Evolutionary conservation across 2,113 vertebrate species (phyloP).

Genomic region (Galemys pyrenaicus): DNA sequence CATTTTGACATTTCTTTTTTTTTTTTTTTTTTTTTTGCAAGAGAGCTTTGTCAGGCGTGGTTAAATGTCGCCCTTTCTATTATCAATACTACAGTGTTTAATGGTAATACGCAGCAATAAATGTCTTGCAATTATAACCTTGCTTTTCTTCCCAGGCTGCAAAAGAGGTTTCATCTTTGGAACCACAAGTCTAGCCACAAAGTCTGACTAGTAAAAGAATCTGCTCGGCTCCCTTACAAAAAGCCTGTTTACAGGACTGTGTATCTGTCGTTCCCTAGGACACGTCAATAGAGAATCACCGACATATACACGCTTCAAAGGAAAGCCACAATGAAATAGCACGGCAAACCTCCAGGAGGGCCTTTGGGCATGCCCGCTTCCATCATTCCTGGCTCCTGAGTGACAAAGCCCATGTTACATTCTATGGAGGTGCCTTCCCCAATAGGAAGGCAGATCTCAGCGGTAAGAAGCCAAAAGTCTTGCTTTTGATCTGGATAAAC

Average conservation of each 20-base stretch:
- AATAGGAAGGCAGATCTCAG: conserved; percentile 66
- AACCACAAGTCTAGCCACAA: neutral
- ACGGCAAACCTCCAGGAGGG: conserved; percentile 10
- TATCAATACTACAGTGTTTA: neutral
- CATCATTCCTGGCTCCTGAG: conserved; percentile 56
- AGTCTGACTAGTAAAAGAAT: neutral
- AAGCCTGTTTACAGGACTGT: conserved; percentile 49
- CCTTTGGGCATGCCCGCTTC: conserved; percentile 32
- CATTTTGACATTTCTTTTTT: neutral
- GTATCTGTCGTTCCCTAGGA: conserved; percentile 65
- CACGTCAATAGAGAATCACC: neutral
- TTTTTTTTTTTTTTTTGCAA: neutral
- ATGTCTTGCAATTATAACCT: neutral
- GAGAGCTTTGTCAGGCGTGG: neutral
- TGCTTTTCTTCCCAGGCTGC: neutral
- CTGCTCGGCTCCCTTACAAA: neutral
- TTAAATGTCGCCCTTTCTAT: conserved; percentile 26
- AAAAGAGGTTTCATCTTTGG: neutral
- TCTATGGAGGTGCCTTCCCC: conserved; percentile 63
- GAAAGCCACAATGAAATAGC: conserved; percentile 28
- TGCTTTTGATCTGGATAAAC: neutral
- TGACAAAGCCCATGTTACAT: conserved; percentile 64
- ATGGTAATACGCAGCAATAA: neutral
- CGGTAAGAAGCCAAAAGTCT: neutral
- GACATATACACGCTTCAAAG: neutral